Percentiles rank a stretch among this genome's conserved stretches.
These are phyloP conservation scores for Dorcus parallelipipedus DNA, from an alignment of 2,888 invertebrate species.

Conservation along the genomic window DNA sequence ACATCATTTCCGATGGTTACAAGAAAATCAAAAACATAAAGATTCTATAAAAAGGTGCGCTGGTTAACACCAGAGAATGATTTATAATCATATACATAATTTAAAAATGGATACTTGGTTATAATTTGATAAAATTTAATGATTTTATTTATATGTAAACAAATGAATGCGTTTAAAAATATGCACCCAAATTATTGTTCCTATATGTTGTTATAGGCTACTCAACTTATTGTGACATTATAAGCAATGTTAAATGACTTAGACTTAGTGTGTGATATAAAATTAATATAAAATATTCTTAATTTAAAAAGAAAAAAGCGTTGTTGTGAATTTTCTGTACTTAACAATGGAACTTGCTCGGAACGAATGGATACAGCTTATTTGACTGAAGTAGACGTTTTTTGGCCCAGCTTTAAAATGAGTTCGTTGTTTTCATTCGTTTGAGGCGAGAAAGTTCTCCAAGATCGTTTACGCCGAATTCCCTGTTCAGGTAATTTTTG, in stretches of 20 bases:
- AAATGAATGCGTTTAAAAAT: conserved; percentile 5
- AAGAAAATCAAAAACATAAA: too few relatives aligned
- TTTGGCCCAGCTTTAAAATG: not conserved
- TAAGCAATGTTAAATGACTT: conserved; percentile 49
- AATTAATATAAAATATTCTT: not conserved
- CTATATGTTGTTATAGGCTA: conserved; percentile 37
- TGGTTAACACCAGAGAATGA: too few relatives aligned
- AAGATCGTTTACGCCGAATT: conserved; percentile 39
- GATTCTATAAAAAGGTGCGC: too few relatives aligned
- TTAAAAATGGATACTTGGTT: too few relatives aligned
- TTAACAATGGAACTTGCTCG: too few relatives aligned
- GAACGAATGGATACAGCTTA: too few relatives aligned
- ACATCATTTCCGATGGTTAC: too few relatives aligned
- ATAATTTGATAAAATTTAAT: too few relatives aligned
- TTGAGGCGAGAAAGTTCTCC: conserved; percentile 11
- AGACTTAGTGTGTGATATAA: conserved; percentile 43
- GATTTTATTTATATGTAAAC: not conserved
- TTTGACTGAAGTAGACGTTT: too few relatives aligned
- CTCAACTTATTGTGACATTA: conserved; percentile 36
- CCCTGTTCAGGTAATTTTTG: conserved; percentile 27
- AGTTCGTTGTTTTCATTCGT: not conserved
- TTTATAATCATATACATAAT: too few relatives aligned
- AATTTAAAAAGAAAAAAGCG: not conserved
- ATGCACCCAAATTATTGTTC: conserved; percentile 34
- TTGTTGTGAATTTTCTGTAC: not conserved